Conservation (phyloP, 64 coral and sea anemone species). For the Catalaphyllia jardinei region DNA sequence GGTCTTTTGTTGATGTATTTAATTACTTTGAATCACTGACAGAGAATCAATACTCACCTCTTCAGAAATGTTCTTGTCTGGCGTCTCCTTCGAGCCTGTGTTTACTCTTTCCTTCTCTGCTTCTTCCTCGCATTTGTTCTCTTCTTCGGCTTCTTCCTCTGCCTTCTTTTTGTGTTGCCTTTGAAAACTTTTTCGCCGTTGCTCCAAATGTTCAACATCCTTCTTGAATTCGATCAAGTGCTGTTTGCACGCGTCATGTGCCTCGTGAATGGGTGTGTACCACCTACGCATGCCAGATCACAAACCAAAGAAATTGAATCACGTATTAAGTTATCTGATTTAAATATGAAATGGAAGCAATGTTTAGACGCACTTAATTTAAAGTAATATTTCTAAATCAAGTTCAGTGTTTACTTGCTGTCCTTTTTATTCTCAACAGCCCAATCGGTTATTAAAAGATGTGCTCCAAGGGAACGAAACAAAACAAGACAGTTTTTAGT, state of each 20-base stretch:
- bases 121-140: neutral
- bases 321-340: no score
- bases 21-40: no score
- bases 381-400: no score
- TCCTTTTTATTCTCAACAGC: no score
- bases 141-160: neutral
- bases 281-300: slow-evolving; percentile 20
- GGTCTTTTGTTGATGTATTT: no score
- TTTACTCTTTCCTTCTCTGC: neutral
- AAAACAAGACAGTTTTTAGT: no score
- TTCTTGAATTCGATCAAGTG: slow-evolving; percentile 37
- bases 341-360: no score
- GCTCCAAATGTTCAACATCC: slow-evolving; percentile 24
- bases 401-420: no score
- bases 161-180: neutral
- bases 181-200: slow-evolving; percentile 4
- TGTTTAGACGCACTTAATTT: no score
- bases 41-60: slow-evolving; percentile 2
- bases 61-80: neutral
- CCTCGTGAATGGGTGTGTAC: slow-evolving; percentile 67
- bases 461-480: no score
- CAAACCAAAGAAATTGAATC: neutral
- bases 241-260: slow-evolving; percentile 29
- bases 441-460: no score
- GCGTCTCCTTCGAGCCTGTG: neutral